Conservation (phyloP, 2,797 vertebrate genomes). For the Carapus acus region DNA sequence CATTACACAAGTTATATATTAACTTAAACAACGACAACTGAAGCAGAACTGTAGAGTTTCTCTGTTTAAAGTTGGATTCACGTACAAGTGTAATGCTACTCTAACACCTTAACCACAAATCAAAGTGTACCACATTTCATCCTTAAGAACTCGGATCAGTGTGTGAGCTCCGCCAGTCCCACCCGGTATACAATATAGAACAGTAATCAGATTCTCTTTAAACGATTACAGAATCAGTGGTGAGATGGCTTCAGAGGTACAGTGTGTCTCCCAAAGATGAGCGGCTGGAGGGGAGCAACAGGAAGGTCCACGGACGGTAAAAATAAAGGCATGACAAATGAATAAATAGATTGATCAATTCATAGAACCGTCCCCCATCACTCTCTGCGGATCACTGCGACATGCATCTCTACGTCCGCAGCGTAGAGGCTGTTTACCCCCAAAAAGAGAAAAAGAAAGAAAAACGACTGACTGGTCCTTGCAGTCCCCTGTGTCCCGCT, state of each 20-base stretch:
- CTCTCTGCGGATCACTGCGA: slow-evolving; percentile 56
- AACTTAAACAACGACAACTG: slow-evolving; percentile 65
- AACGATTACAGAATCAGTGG: slow-evolving; percentile 67
- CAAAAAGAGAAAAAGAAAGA: too few species aligned
- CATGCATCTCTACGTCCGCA: slow-evolving; percentile 63
- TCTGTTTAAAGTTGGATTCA: slow-evolving; percentile 55
- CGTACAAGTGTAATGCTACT: slow-evolving; percentile 68
- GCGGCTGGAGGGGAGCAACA: slow-evolving; percentile 22
- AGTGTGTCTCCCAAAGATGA: slow-evolving; percentile 38
- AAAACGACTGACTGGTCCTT: slow-evolving; percentile 43
- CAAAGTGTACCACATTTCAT: slow-evolving; percentile 50
- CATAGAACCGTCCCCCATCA: too few species aligned
- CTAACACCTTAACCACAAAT: slow-evolving; percentile 66
- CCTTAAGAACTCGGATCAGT: slow-evolving; percentile 34
- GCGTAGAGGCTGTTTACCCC: slow-evolving; percentile 44
- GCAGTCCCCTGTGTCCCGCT: slow-evolving; percentile 36
- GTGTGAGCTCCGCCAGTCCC: slow-evolving; percentile 32
- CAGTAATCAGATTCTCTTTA: slow-evolving; percentile 60
- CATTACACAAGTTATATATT: slow-evolving; percentile 61
- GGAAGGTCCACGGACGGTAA: slow-evolving; percentile 33
- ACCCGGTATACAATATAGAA: slow-evolving; percentile 67
- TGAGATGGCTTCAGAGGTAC: slow-evolving; percentile 58
- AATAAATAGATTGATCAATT: slow-evolving; percentile 49
- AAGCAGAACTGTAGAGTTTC: slow-evolving; percentile 61
- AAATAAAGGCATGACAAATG: slow-evolving; percentile 29